Conservation (phyloP, 1,140 invertebrate species). For the Anastrepha obliqua region DNA sequence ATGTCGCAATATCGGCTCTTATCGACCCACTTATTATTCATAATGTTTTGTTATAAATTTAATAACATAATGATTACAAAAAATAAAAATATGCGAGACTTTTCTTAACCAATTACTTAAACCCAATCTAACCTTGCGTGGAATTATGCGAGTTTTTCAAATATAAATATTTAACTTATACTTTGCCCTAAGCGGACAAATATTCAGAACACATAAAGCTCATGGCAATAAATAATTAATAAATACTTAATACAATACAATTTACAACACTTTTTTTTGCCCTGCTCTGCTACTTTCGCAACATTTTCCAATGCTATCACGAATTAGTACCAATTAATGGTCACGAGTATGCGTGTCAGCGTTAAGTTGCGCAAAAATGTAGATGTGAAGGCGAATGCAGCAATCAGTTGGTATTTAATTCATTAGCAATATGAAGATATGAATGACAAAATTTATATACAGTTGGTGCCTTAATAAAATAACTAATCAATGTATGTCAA, state of each 20-base stretch:
- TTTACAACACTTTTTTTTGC: not conserved
- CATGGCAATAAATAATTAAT: slow-evolving; percentile 25
- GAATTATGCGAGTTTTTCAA: not conserved
- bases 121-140: no score
- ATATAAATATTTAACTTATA: not conserved
- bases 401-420: slow-evolving; percentile 10
- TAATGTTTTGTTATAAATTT: no score
- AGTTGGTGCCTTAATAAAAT: slow-evolving; percentile 11
- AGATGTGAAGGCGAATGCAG: not conserved
- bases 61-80: no score
- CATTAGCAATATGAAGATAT: not conserved
- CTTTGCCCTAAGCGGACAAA: not conserved
- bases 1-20: no score
- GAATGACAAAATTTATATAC: not conserved
- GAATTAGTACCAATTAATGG: slow-evolving; percentile 17
- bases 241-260: not conserved
- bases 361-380: not conserved
- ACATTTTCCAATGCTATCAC: slow-evolving; percentile 29
- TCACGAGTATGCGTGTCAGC: slow-evolving; percentile 40
- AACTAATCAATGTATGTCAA: slow-evolving; percentile 27
- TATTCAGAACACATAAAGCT: slow-evolving; percentile 4
- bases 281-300: not conserved
- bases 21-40: no score
- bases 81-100: no score
- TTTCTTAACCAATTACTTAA: no score